Evolutionary conservation across 2,113 vertebrate species (phyloP).

Genomic region (Chelonoidis abingdonii): DNA sequence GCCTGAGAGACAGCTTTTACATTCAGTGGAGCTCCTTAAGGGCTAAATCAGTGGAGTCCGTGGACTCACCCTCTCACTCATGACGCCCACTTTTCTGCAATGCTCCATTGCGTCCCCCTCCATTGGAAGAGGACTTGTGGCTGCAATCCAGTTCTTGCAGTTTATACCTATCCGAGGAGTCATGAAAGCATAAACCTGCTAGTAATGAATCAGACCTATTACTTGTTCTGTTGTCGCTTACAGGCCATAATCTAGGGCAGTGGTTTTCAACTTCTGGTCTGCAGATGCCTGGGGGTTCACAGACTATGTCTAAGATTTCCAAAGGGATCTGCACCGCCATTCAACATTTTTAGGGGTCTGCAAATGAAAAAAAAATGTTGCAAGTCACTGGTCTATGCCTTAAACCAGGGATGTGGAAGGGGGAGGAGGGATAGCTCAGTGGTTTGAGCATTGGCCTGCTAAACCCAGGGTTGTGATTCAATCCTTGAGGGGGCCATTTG

Average conservation of each 20-base stretch:
- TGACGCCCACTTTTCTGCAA: background rate
- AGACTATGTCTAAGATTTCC: background rate
- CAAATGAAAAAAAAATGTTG: background rate
- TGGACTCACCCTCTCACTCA: background rate
- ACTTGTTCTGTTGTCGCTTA: background rate
- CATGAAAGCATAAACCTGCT: conserved; percentile 39
- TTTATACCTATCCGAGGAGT: conserved; percentile 27
- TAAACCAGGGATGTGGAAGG: conserved; percentile 21
- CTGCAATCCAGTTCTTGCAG: conserved; percentile 10
- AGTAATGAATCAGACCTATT: background rate
- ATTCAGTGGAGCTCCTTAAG: conserved; percentile 25
- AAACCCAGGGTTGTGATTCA: too few relatives aligned
- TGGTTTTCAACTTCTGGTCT: background rate
- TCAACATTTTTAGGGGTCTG: background rate
- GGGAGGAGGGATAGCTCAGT: too few relatives aligned
- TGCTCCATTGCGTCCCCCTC: accelerated
- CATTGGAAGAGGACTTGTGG: conserved; percentile 41
- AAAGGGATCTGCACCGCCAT: background rate
- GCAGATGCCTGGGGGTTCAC: background rate
- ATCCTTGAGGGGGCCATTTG: too few relatives aligned
- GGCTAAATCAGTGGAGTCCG: background rate
- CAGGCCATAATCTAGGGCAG: conserved; percentile 31
- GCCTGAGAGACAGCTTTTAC: conserved; percentile 42
- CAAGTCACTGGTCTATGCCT: background rate
- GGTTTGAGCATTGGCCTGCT: too few relatives aligned